Evolutionary conservation across 2,113 vertebrate species (phyloP), one percentile per base, ranked within the genome.

Genomic region (Herpailurus yagouaroundi): DNA sequence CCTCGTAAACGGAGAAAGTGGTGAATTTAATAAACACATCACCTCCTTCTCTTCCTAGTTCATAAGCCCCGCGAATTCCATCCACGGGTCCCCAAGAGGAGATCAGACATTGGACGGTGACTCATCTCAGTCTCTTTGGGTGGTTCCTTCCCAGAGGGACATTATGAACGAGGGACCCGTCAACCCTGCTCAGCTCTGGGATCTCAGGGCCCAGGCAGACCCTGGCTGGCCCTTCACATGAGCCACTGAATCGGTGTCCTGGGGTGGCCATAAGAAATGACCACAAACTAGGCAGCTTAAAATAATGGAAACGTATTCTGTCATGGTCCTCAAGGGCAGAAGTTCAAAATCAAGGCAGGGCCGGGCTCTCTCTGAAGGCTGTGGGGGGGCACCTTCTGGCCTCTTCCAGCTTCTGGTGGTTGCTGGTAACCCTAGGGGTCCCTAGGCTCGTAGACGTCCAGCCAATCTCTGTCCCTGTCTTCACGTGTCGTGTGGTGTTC

Each of bases 161-260:
- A 12, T 25, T n/a, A 18, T 1, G 36, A 64, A 2, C 0, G 0
- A 29, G 5, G n/a, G 57, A 7, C 60, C 91, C 7, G 0, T 15
- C n/a, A 1, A 0, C 73, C 7, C 45, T 21, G 8, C 57, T 36
- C 31, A 31, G 45, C 48, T 29, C 85, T 41, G 48, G 41, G 41
- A 15, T 31, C 0, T 4, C 41, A 69, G 82, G 10, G 31, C 38
- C 68, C 8, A 18, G 15, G 6, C 33, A 64, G 36, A 7, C 55
- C 13, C 41, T 5, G 33, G 29, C 16, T 10, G 10, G 36, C 6
- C 15, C 38, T 60, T 23, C 9, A 0, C 3, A 2, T 4, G 13
- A 11, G 48, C 71, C 1, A 2, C 77, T 1, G 3, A 38, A 14
- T 19, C n/a, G 0, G 23, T 8, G 29, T 74, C 55, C 68, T 21